phyloP scores from a whole-genome alignment of 2,113 vertebrate genomes.

The Typhlomys cinereus region DNA sequence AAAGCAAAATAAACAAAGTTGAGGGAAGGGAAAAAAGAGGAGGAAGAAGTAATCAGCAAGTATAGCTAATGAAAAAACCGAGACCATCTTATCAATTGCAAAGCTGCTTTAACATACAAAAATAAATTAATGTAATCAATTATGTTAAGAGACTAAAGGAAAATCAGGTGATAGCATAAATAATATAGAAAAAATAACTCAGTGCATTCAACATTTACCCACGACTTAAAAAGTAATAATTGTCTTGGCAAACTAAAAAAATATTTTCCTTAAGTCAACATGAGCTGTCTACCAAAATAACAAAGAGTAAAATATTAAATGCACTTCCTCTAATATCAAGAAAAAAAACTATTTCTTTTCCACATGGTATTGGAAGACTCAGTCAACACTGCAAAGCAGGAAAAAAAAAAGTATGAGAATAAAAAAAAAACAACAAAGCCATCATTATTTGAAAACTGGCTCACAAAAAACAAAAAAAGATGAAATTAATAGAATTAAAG shows the following conservation, averaged over 20 bases:
- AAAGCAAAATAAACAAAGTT: not conserved
- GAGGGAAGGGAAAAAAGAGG: too few species aligned
- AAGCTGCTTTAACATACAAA: not conserved
- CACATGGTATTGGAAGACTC: not conserved
- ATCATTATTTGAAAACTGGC: constrained; percentile 23
- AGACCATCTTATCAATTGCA: constrained; percentile 29
- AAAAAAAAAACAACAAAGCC: not conserved
- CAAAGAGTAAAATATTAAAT: not conserved
- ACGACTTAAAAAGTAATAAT: constrained; percentile 16
- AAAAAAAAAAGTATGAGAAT: not conserved
- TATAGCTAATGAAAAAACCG: not conserved
- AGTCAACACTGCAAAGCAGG: not conserved
- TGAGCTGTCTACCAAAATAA: not conserved
- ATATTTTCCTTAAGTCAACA: constrained; percentile 9
- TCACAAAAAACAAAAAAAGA: not conserved
- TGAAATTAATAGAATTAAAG: not conserved
- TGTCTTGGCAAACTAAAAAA: constrained; percentile 3
- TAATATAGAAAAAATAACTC: not conserved
- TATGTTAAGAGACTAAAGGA: constrained; percentile 15
- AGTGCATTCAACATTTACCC: not conserved
- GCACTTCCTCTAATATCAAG: constrained; percentile 3
- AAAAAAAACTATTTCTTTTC: not conserved
- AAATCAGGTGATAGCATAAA: not conserved
- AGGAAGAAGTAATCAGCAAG: not conserved
- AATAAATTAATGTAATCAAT: constrained; percentile 29